Evolutionary conservation across 2,888 invertebrate species (phyloP), one percentile per base, ranked within the genome.

Genomic region (Teleiodes luculella): DNA sequence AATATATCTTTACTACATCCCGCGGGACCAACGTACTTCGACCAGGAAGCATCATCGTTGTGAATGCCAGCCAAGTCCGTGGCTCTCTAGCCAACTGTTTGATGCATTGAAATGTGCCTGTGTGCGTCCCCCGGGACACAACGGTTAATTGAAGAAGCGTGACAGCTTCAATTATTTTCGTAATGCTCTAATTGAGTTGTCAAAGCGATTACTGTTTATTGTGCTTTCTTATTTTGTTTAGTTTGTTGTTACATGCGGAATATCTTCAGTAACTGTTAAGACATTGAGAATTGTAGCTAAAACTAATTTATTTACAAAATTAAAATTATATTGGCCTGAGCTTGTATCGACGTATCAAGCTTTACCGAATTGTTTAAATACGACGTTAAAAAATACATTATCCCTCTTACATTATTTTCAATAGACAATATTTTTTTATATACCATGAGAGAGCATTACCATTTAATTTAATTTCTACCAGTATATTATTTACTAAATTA

Each of bases 1-100:
- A 86, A 85, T 86, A 78, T 77, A 79, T 84, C 79, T 78, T 80
- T 78, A 86, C 80, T 81, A 80, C 79, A 80, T 86, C 88, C 87
- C 86, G 83, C 76, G 86, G 78, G 86, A 85, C 78, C 79, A 76
- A 83, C 74, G 85, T 75, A 81, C 83, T 80, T 74, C 68, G 68
- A 67, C 67, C 74, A 78, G 80, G 78, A 81, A 82, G 76, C 68
- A 68, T 78, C 68, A 68, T 78, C 28, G 72, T 78, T 79, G 74
- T 81, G 80, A 83, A 85, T 83, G 80, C 81, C 71, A 72, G 75
- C 72, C 74, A 75, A 75, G 76, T 72, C 68, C 71, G 63, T 66
- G 63, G 63, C 76, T 81, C 78, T 80, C 74, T 70, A 74, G 63
- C 33, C 49, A 31, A 46, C 35, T 35, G 18, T n/a, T n/a, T 7